phyloP scores from a whole-genome alignment of 1,140 invertebrate species.

The Tetranychus cinnabarinus region DNA sequence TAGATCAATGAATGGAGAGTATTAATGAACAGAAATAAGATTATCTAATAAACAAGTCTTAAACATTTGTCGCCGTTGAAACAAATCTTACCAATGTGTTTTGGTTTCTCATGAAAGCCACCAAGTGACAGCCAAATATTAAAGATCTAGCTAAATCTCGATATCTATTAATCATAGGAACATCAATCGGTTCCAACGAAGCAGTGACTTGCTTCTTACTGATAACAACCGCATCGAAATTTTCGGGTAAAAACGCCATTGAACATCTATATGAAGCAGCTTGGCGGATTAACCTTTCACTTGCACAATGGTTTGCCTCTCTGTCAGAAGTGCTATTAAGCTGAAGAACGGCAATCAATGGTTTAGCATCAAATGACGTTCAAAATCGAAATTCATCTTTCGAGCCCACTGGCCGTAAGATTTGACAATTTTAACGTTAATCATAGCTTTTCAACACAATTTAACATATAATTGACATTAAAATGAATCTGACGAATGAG shows the following conservation, averaged over 20 bases:
- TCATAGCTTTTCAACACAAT: too few relatives aligned
- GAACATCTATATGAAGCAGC: constrained; percentile 22
- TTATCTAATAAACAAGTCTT: too few relatives aligned
- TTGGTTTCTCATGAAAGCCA: constrained; percentile 56
- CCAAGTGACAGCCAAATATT: constrained; percentile 79
- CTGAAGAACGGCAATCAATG: constrained; percentile 25
- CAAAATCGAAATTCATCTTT: too few relatives aligned
- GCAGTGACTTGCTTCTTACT: constrained; percentile 40
- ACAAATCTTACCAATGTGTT: neutral
- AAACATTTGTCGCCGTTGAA: too few relatives aligned
- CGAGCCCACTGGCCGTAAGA: too few relatives aligned
- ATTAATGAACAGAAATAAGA: too few relatives aligned
- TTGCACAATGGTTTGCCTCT: constrained; percentile 36
- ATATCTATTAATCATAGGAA: constrained; percentile 41
- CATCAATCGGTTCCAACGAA: constrained; percentile 46
- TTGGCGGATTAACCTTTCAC: constrained; percentile 18
- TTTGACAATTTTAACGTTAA: too few relatives aligned
- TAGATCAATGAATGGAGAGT: too few relatives aligned
- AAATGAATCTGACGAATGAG: too few relatives aligned
- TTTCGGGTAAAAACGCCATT: constrained; percentile 87
- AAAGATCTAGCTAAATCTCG: constrained; percentile 40
- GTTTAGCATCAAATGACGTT: neutral
- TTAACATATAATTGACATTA: too few relatives aligned
- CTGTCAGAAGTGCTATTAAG: constrained; percentile 53
- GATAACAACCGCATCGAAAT: constrained; percentile 67